phyloP scores from a whole-genome alignment of 2,888 invertebrate species.

The Nemotelus nigrinus region DNA sequence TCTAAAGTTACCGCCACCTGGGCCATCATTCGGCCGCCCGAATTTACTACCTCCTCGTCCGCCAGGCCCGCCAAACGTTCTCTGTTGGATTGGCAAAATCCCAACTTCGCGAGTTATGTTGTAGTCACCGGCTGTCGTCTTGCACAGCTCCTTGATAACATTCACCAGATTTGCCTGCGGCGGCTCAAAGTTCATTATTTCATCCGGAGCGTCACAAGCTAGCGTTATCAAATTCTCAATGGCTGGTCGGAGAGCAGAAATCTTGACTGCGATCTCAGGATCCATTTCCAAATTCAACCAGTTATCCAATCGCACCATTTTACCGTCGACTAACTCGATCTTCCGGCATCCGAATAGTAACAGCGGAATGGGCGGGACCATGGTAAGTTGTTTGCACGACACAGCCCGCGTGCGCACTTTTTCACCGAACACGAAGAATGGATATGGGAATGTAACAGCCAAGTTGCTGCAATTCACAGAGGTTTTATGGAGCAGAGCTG shows the following conservation, averaged over 20 bases:
- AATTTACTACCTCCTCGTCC: conserved; percentile 54
- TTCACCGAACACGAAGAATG: conserved; percentile 97
- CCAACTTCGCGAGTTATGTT: conserved; percentile 70
- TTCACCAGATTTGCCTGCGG: conserved; percentile 69
- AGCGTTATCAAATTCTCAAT: conserved; percentile 85
- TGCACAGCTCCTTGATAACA: conserved; percentile 79
- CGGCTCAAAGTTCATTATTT: conserved; percentile 68
- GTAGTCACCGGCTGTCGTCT: conserved; percentile 79
- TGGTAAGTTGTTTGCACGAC: conserved; percentile 95
- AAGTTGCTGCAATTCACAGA: conserved; percentile 92
- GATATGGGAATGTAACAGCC: conserved; percentile 87
- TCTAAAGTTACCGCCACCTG: conserved; percentile 52
- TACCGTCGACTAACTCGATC: conserved; percentile 69
- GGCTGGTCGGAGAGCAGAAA: conserved; percentile 88
- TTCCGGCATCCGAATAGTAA: conserved; percentile 92
- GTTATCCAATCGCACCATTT: conserved; percentile 83
- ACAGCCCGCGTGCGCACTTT: conserved; percentile 96
- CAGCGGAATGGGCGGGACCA: conserved; percentile 94
- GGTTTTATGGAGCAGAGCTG: conserved; percentile 94
- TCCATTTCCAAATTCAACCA: conserved; percentile 94
- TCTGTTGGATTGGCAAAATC: conserved; percentile 58
- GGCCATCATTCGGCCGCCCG: conserved; percentile 53
- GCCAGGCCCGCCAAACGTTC: conserved; percentile 55
- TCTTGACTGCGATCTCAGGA: conserved; percentile 78
- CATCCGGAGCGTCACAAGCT: conserved; percentile 82